A percentile compares a stretch with the other conserved stretches of the same genome.
Conservation (phyloP, 2,113 vertebrate genomes). For the Chrysochloris asiatica region DNA sequence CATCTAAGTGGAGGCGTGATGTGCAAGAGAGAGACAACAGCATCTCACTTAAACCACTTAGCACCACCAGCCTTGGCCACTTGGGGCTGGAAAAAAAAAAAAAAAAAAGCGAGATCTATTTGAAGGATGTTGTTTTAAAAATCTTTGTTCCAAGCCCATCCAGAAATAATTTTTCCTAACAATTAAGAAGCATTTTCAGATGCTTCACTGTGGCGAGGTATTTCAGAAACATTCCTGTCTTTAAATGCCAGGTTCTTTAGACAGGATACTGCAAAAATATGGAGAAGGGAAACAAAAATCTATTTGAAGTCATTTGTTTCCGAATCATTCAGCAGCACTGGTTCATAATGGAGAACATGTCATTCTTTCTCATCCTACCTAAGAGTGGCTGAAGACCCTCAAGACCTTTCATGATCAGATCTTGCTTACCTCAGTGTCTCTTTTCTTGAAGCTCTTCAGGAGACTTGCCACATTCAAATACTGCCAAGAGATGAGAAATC, state of each 20-base stretch:
- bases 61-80: neutral
- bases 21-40: neutral
- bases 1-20: neutral
- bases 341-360: neutral
- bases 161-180: conserved; percentile 51
- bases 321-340: neutral
- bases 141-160: neutral
- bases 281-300: neutral
- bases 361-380: neutral
- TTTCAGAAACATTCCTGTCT: conserved; percentile 60
- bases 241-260: conserved; percentile 56
- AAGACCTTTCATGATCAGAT: neutral
- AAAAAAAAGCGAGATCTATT: neutral
- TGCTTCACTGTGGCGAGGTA: conserved; percentile 20
- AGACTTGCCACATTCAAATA: neutral
- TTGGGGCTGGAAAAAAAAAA: neutral
- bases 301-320: conserved; percentile 39
- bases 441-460: neutral
- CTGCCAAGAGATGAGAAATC: neutral
- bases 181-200: conserved; percentile 63
- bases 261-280: conserved; percentile 13
- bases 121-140: conserved; percentile 39
- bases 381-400: neutral
- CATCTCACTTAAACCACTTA: neutral
- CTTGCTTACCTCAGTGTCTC: neutral